Base-by-base conservation (phyloP, 2,797 vertebrate species). In the Gila robusta region DNA sequence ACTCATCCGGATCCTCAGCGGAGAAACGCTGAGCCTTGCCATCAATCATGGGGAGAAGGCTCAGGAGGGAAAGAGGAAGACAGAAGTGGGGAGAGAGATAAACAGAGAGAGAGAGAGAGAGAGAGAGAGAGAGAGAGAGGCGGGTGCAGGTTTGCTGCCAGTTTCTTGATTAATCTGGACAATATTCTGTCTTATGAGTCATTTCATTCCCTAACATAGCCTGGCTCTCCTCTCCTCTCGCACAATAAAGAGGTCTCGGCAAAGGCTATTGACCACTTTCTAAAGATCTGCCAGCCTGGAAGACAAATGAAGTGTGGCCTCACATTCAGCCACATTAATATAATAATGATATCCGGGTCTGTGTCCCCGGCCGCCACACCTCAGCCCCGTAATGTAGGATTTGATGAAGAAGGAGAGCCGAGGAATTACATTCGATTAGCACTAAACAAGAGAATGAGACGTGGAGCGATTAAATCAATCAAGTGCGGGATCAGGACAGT, bases 351-450 rank as follows among this genome's bases (percentile, higher is more conserved):
- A 92, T 89, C 89, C 93, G 93, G 93, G 92, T 94, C 93, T 88
- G 87, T 89, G 92, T 81, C 91, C 93, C 93, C 89, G 39, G 89
- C 88, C 73, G 88, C 91, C 91, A 91, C 86, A 92, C 91, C 86
- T 93, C 93, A 56, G 92, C 91, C 92, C 91, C 59, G 87, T 88
- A 89, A 92, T 89, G 94, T 93, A 91, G 90, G 90, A 93, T 93
- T 93, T 95, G 94, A 96, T 94, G 94, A 94, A 95, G 94, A 93
- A 94, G 92, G 87, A 89, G 93, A 90, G 91, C 89, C 85, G 21
- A 90, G 91, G 93, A 95, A 95, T 95, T 95, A 94, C 94, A 95
- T 95, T 95, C 93, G 93, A 95, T 96, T 96, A 95, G 93, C 92
- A 93, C 93, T 94, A 95, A 96, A 96, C 95, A 96, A 94, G 94